Evolutionary conservation across 2,888 invertebrate species (phyloP).

Genomic region (Coremacera marginata): DNA sequence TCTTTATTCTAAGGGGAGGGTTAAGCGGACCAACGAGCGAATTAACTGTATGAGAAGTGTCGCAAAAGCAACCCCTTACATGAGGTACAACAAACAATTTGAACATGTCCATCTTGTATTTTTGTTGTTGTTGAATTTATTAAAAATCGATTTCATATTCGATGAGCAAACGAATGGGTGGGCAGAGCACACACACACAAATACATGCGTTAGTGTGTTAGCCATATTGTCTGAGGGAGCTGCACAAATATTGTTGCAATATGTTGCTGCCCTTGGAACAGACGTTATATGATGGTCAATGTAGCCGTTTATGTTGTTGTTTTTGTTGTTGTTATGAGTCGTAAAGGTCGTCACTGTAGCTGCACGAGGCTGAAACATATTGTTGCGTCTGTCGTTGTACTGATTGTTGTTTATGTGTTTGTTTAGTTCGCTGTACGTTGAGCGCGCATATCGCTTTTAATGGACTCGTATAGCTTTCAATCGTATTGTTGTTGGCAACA

Average conservation of each 20-base stretch:
- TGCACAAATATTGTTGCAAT: constrained; percentile 22
- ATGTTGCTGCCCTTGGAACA: constrained; percentile 23
- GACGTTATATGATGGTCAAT: constrained; percentile 23
- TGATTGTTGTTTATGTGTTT: constrained; percentile 13
- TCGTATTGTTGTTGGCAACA: constrained; percentile 47
- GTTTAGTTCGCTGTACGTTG: constrained; percentile 28
- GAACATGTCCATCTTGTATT: constrained; percentile 40
- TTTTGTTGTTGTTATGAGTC: not conserved
- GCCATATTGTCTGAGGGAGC: constrained; percentile 47
- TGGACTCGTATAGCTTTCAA: constrained; percentile 48
- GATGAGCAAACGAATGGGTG: constrained; percentile 37
- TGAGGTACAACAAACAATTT: not conserved
- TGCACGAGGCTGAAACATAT: not conserved
- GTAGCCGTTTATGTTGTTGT: constrained; percentile 9
- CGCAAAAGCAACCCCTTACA: not conserved
- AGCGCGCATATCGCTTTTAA: constrained; percentile 45
- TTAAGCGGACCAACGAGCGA: not conserved
- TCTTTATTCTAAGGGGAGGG: not conserved
- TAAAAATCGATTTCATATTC: constrained; percentile 49
- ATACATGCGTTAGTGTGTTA: constrained; percentile 37
- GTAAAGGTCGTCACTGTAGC: not conserved
- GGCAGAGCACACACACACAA: constrained; percentile 43
- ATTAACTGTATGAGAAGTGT: not conserved
- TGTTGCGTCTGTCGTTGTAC: constrained; percentile 17
- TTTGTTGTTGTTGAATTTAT: constrained; percentile 44